Percentiles rank a stretch among this genome's conserved stretches.
phyloP scores from a whole-genome alignment of 2,888 invertebrate species.

The Clostera curtula region DNA sequence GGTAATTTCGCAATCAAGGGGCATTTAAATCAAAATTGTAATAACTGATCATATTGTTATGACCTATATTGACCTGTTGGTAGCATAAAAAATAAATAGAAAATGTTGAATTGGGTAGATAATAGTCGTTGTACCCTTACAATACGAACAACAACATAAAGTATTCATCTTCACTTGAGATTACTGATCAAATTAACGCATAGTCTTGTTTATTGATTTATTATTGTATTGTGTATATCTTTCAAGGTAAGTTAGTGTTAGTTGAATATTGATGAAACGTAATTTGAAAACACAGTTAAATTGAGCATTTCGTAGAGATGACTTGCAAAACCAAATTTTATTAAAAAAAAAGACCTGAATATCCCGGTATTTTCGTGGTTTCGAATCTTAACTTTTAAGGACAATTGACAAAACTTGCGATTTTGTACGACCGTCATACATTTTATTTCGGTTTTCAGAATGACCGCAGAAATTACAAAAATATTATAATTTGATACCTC shows the following conservation, averaged over 20 bases:
- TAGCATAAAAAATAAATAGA: slow-evolving; percentile 1
- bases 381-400: slow-evolving; percentile 1
- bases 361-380: too few relatives aligned
- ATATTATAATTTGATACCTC: slow-evolving; percentile 1
- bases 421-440: slow-evolving; percentile 1
- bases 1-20: too few relatives aligned
- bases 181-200: background rate
- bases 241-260: background rate
- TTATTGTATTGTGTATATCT: too few relatives aligned
- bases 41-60: background rate
- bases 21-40: background rate
- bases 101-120: slow-evolving; percentile 1
- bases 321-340: background rate
- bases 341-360: background rate
- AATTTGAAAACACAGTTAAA: background rate
- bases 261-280: background rate
- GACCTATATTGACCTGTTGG: background rate
- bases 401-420: background rate
- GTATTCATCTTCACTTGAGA: background rate
- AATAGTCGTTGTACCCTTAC: slow-evolving; percentile 1
- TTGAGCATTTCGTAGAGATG: background rate
- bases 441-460: slow-evolving; percentile 3
- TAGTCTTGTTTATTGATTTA: background rate
- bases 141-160: slow-evolving; percentile 1
- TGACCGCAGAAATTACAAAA: slow-evolving; percentile 1